These are phyloP conservation scores for Strigamia maritima DNA, from an alignment of 2,888 invertebrate species.

Conservation along the genomic window DNA sequence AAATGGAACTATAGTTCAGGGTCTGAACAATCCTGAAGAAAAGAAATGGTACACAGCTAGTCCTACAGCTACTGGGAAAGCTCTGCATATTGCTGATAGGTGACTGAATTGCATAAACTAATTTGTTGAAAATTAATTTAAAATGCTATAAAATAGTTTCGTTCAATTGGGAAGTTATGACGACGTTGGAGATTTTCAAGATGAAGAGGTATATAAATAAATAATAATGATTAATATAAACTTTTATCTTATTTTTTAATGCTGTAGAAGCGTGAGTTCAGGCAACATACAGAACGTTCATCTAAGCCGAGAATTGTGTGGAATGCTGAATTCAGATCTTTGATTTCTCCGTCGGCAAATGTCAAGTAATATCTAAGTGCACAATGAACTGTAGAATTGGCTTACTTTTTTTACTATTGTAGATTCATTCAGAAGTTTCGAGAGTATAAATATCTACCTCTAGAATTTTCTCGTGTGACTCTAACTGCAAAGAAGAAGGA, in stretches of 20 bases:
- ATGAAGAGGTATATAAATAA: not conserved
- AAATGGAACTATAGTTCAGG: not conserved
- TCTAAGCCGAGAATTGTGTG: not conserved
- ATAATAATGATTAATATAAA: too few species aligned
- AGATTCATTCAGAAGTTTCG: not conserved
- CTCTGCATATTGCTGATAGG: not conserved
- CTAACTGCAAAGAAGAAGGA: not conserved
- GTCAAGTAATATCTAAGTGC: not conserved
- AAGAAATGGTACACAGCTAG: not conserved
- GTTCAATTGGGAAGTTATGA: not conserved
- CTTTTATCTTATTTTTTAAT: not conserved
- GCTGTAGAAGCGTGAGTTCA: not conserved
- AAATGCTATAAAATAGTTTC: not conserved
- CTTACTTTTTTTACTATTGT: not conserved
- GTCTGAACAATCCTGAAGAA: not conserved
- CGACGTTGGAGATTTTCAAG: not conserved
- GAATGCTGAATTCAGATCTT: not conserved
- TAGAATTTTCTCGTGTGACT: not conserved
- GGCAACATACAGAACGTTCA: not conserved
- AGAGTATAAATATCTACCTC: not conserved
- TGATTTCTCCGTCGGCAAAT: not conserved
- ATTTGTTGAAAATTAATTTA: not conserved
- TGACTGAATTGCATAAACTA: not conserved
- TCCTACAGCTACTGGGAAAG: not conserved
- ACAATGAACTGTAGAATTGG: too few species aligned